These are phyloP conservation scores for Loriculus beryllinus DNA, from an alignment of 2,797 vertebrate genomes.

Conservation along the genomic window DNA sequence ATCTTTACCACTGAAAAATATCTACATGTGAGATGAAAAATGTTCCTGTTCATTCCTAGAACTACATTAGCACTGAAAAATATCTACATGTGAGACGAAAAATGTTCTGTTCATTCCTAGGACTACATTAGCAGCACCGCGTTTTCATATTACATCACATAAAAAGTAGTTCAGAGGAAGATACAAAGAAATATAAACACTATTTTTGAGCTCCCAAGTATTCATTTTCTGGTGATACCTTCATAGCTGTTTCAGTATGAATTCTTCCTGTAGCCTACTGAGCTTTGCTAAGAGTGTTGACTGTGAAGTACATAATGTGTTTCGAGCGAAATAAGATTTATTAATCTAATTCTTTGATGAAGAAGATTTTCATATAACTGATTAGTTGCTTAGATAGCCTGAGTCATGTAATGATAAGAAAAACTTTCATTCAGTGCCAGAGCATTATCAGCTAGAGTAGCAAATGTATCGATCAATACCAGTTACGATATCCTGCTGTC, in stretches of 20 bases:
- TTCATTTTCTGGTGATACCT: neutral
- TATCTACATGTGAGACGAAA: neutral
- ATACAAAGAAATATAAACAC: neutral
- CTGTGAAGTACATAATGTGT: neutral
- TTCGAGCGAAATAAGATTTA: neutral
- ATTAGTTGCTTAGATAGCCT: constrained; percentile 8
- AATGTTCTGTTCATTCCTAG: neutral
- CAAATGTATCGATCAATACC: constrained; percentile 18
- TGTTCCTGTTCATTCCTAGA: neutral
- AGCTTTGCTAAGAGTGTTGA: neutral
- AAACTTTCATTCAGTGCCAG: constrained; percentile 9
- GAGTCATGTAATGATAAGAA: constrained; percentile 31
- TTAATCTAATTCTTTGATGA: neutral
- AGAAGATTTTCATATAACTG: constrained; percentile 8
- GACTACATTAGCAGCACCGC: neutral
- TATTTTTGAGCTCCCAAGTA: neutral
- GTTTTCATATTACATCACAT: neutral
- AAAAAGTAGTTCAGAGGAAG: neutral
- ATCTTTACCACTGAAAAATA: neutral
- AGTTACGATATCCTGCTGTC: constrained; percentile 32
- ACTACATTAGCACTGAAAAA: neutral
- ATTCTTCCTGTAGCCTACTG: neutral
- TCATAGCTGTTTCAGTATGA: neutral
- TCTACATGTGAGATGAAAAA: neutral
- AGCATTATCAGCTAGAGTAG: constrained; percentile 12